Conservation (phyloP, 2,888 invertebrate genomes). For the Ariolimax columbianus region DNA sequence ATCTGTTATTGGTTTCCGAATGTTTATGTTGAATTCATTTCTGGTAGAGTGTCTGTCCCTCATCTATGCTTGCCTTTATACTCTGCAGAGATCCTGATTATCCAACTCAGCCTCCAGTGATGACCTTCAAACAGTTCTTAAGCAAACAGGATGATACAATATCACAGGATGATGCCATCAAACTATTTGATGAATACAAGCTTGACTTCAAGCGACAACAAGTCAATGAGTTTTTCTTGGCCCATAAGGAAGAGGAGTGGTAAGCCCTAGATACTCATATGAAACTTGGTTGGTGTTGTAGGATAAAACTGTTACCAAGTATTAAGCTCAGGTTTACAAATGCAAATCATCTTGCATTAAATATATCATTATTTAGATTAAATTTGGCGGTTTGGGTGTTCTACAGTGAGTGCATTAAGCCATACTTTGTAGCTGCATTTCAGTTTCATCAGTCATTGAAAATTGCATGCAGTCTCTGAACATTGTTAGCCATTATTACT, state of each 20-base stretch:
- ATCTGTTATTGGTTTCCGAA: too few species aligned
- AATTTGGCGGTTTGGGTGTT: too few species aligned
- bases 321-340: too few species aligned
- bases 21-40: too few species aligned
- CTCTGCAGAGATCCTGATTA: conserved; percentile 72
- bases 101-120: conserved; percentile 94
- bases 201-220: conserved; percentile 96
- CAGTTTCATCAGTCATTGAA: too few species aligned
- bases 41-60: too few species aligned
- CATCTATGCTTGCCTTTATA: neutral
- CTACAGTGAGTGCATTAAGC: too few species aligned
- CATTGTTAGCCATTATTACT: too few species aligned
- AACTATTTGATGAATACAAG: conserved; percentile 98
- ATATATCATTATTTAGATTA: too few species aligned
- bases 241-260: conserved; percentile 99
- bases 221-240: conserved; percentile 97
- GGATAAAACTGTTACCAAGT: neutral
- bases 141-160: conserved; percentile 98
- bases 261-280: conserved; percentile 82
- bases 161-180: conserved; percentile 93
- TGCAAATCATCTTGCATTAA: too few species aligned
- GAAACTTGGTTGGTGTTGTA: neutral
- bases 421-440: too few species aligned
- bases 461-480: too few species aligned
- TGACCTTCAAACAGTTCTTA: conserved; percentile 97